Conservation (phyloP, 2,113 vertebrate genomes). For the Paraplagusia blochii region DNA sequence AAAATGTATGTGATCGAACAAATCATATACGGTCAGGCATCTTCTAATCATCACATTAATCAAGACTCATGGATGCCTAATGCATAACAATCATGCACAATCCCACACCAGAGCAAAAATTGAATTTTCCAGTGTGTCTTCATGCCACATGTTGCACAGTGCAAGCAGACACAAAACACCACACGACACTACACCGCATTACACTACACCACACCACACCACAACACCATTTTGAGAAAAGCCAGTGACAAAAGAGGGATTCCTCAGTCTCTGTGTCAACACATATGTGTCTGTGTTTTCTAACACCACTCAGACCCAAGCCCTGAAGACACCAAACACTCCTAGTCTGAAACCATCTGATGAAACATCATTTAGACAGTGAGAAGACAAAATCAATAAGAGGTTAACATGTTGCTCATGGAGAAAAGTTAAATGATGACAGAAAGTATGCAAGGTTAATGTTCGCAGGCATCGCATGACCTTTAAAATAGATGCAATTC, state of each 20-base stretch:
- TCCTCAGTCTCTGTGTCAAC: not conserved
- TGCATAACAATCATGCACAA: too few species aligned
- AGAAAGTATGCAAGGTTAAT: slow-evolving; percentile 12
- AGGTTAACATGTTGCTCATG: not conserved
- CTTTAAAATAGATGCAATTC: not conserved
- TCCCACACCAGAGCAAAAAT: not conserved
- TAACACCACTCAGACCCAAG: slow-evolving; percentile 2
- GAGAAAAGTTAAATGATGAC: slow-evolving; percentile 8
- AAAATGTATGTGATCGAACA: not conserved
- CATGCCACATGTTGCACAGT: slow-evolving; percentile 28
- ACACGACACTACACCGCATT: not conserved
- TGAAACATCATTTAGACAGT: slow-evolving; percentile 1
- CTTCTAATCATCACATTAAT: not conserved
- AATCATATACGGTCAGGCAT: not conserved
- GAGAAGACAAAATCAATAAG: slow-evolving; percentile 7
- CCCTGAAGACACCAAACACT: not conserved
- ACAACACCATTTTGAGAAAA: not conserved
- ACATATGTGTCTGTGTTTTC: not conserved
- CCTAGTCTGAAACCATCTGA: not conserved
- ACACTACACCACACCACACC: too few species aligned
- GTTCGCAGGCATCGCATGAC: not conserved
- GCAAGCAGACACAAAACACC: not conserved
- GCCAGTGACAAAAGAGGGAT: not conserved
- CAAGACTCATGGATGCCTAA: slow-evolving; percentile 3
- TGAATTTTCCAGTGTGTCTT: not conserved